phyloP scores from a whole-genome alignment of 1,140 invertebrate species.

The Brevipalpus yothersi region DNA sequence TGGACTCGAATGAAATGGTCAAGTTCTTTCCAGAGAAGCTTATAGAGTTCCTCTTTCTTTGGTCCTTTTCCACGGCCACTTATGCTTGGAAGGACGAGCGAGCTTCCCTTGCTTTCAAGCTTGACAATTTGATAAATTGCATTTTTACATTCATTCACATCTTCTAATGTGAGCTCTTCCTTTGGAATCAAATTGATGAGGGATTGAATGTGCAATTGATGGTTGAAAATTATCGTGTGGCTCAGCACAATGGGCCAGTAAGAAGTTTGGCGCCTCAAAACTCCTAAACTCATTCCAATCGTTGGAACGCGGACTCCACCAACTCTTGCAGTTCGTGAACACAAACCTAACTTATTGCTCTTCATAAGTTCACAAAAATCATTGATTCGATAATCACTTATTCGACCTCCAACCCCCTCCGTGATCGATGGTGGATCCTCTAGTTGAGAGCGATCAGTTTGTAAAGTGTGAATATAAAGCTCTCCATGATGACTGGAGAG shows the following conservation, averaged over 20 bases:
- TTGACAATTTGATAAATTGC: slow-evolving; percentile 50
- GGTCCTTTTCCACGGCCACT: slow-evolving; percentile 24
- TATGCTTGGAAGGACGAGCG: slow-evolving; percentile 35
- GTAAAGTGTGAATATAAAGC: slow-evolving; percentile 79
- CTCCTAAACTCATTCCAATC: slow-evolving; percentile 29
- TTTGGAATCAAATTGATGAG: slow-evolving; percentile 50
- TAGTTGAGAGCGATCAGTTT: slow-evolving; percentile 54
- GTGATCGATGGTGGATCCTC: slow-evolving; percentile 87
- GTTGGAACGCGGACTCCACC: slow-evolving; percentile 12
- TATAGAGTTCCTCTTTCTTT: slow-evolving; percentile 58
- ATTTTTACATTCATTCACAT: slow-evolving; percentile 64
- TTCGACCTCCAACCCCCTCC: slow-evolving; percentile 69
- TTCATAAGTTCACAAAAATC: slow-evolving; percentile 25
- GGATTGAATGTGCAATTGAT: slow-evolving; percentile 52
- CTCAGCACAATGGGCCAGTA: slow-evolving; percentile 83
- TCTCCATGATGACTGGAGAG: slow-evolving; percentile 79
- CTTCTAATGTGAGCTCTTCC: slow-evolving; percentile 53
- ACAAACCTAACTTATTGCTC: slow-evolving; percentile 25
- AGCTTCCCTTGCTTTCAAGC: slow-evolving; percentile 57
- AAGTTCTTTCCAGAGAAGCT: slow-evolving; percentile 62
- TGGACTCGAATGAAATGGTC: slow-evolving; percentile 57
- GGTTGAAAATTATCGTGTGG: slow-evolving; percentile 66
- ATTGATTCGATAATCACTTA: slow-evolving; percentile 57
- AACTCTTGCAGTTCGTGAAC: not conserved
- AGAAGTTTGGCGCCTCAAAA: slow-evolving; percentile 47